Evolutionary conservation across 2,797 vertebrate genomes (phyloP).

Genomic region (Sebastes kiyomatsui): DNA sequence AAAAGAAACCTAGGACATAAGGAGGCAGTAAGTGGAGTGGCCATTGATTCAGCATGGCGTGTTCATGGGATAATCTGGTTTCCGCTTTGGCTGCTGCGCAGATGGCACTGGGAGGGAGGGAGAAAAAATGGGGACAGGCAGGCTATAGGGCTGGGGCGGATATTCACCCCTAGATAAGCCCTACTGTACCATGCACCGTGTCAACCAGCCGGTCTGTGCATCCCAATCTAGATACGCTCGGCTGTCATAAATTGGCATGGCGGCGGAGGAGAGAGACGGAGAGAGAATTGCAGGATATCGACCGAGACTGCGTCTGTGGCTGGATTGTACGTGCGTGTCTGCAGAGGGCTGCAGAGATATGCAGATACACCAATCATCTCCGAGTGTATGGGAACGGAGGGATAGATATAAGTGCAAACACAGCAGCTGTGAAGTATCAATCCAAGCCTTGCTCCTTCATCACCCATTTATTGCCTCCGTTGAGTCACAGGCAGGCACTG

Average conservation of each 20-base stretch:
- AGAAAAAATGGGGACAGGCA: slow-evolving; percentile 67
- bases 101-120: slow-evolving; percentile 67
- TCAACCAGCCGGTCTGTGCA: slow-evolving; percentile 32
- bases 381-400: neutral
- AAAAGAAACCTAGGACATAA: slow-evolving; percentile 28
- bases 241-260: neutral
- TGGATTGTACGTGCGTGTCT: neutral
- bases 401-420: neutral
- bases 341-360: neutral
- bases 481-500: neutral
- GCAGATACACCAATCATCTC: neutral
- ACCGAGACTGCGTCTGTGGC: neutral
- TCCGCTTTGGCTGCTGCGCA: slow-evolving; percentile 73
- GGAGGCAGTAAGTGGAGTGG: slow-evolving; percentile 38
- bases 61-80: slow-evolving; percentile 80
- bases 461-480: neutral
- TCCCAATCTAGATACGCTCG: slow-evolving; percentile 14
- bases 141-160: slow-evolving; percentile 54
- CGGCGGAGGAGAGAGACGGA: neutral
- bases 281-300: slow-evolving; percentile 1
- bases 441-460: slow-evolving; percentile 2
- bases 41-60: slow-evolving; percentile 65
- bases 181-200: slow-evolving; percentile 51
- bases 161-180: slow-evolving; percentile 76
- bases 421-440: slow-evolving; percentile 1